These are phyloP conservation scores for Bagarius yarrelli DNA, from an alignment of 2,113 vertebrate species.

Conservation along the genomic window DNA sequence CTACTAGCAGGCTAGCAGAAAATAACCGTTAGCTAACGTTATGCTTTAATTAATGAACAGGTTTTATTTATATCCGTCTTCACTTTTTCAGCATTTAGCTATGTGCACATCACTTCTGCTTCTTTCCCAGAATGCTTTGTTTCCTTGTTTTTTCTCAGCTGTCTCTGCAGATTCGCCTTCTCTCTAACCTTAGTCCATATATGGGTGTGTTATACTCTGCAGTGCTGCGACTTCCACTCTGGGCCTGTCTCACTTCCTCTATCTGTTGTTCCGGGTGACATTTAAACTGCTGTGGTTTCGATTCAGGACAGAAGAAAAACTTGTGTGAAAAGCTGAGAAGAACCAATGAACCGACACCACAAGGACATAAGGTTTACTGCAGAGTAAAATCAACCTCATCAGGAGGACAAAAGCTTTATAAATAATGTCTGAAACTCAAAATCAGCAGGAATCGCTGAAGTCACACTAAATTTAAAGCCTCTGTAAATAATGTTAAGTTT, in stretches of 20 bases:
- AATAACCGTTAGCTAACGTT: background rate
- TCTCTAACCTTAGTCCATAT: constrained; percentile 47
- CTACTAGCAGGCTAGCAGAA: too few relatives aligned
- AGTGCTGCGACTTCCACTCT: background rate
- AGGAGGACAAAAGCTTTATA: too few relatives aligned
- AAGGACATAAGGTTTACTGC: too few relatives aligned
- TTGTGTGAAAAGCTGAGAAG: too few relatives aligned
- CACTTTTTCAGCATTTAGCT: background rate
- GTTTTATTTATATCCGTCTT: background rate
- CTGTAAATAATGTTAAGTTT: too few relatives aligned
- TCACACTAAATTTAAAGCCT: too few relatives aligned
- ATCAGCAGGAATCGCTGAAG: too few relatives aligned
- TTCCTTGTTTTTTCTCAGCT: background rate
- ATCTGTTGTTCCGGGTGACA: constrained; percentile 57
- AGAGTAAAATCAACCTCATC: too few relatives aligned
- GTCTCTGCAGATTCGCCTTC: background rate
- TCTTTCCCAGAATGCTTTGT: constrained; percentile 10
- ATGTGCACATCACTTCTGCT: background rate
- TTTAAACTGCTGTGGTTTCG: constrained; percentile 23
- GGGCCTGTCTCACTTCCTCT: constrained; percentile 65
- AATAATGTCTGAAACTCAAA: too few relatives aligned
- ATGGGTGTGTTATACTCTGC: constrained; percentile 49
- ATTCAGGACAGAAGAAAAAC: background rate
- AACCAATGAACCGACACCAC: too few relatives aligned
- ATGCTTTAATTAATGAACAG: too few relatives aligned